These are phyloP conservation scores for Solea solea DNA, from an alignment of 2,113 vertebrate species.

Conservation along the genomic window DNA sequence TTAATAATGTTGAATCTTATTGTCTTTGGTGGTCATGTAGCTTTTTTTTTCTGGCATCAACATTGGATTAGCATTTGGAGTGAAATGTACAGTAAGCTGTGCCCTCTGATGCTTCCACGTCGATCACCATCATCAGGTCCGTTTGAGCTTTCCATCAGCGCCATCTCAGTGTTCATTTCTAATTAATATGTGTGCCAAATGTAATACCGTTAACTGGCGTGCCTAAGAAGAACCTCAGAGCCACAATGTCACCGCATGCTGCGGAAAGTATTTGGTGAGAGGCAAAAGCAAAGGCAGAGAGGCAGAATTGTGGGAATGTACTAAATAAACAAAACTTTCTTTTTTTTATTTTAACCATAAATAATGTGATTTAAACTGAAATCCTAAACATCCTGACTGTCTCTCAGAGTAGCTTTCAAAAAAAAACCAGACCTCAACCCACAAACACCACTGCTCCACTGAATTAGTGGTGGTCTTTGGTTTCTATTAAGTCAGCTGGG, in stretches of 20 bases:
- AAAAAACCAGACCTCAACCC: neutral
- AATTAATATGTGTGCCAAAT: too few species aligned
- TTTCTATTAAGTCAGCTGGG: constrained; percentile 34
- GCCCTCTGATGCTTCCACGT: neutral
- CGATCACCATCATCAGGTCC: neutral
- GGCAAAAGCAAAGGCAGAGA: too few species aligned
- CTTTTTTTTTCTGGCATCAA: neutral
- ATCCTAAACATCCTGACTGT: constrained; percentile 48
- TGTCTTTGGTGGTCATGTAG: neutral
- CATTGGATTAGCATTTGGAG: too few species aligned
- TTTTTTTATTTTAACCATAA: neutral
- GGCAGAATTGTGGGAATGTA: constrained; percentile 2
- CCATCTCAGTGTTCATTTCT: too few species aligned
- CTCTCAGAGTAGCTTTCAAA: constrained; percentile 52
- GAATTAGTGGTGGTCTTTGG: constrained; percentile 3
- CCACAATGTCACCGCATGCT: neutral
- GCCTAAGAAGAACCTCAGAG: too few species aligned
- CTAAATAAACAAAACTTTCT: neutral
- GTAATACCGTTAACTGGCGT: too few species aligned
- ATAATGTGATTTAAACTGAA: neutral
- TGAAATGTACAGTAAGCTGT: too few species aligned
- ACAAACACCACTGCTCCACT: neutral
- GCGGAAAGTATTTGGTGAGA: neutral
- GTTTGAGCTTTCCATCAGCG: neutral
- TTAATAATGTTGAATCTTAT: neutral